Conservation (phyloP, 2,113 vertebrate genomes). For the Coracopsis vasa region DNA sequence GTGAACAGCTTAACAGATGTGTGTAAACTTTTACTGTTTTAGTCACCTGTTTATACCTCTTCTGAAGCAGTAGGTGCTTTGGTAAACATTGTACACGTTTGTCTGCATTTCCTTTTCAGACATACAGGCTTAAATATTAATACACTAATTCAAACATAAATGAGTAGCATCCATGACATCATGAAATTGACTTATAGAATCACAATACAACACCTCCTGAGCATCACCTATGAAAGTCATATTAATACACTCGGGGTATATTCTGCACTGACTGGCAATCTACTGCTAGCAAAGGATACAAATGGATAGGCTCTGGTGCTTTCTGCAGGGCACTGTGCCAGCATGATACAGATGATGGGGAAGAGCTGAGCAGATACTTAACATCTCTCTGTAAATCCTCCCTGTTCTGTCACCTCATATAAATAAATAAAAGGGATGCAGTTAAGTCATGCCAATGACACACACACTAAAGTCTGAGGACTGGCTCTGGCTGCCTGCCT, state of each 20-base stretch:
- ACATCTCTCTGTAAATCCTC: not conserved
- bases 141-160: constrained; percentile 14
- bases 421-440: constrained; percentile 23
- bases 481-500: not conserved
- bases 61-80: not conserved
- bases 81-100: not conserved
- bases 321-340: not conserved
- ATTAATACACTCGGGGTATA: not conserved
- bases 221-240: not conserved
- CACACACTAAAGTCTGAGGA: not conserved
- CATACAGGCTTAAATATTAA: constrained; percentile 49
- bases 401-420: not conserved
- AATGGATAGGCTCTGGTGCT: not conserved
- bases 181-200: constrained; percentile 25
- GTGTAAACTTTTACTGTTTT: not conserved
- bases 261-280: not conserved
- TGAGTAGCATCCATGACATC: constrained; percentile 23
- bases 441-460: not conserved
- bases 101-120: constrained; percentile 34
- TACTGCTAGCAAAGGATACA: not conserved
- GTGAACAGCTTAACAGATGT: not conserved
- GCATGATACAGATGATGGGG: not conserved
- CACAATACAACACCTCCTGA: not conserved
- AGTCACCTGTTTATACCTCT: constrained; percentile 28
- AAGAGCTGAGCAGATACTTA: not conserved